Conservation (phyloP, 37 sponge, comb jelly and placozoan species). For the Geodia barretti region DNA sequence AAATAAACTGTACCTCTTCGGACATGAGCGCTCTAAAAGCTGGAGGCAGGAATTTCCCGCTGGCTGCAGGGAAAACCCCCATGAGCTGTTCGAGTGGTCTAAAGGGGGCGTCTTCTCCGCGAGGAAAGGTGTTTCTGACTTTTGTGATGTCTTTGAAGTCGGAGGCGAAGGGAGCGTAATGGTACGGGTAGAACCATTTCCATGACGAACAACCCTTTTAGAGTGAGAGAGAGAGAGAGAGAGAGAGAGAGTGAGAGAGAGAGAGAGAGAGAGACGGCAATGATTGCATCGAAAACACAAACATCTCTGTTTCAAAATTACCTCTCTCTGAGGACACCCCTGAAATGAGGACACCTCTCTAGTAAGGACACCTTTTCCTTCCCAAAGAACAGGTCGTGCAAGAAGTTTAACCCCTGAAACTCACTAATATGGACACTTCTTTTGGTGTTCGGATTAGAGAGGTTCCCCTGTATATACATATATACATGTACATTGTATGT, state of each 20-base stretch:
- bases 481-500: too few species aligned
- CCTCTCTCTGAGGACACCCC: too few species aligned
- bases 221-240: conserved; percentile 3
- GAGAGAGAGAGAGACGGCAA: too few species aligned
- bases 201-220: conserved; percentile 95
- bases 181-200: conserved; percentile 99
- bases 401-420: too few species aligned
- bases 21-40: conserved; percentile 89
- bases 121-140: conserved; percentile 67
- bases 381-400: too few species aligned
- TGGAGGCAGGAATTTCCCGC: conserved; percentile 89
- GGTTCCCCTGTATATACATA: background rate
- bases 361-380: background rate
- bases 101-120: conserved; percentile 74
- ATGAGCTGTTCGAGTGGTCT: conserved; percentile 98
- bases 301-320: too few species aligned
- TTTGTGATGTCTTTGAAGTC: conserved; percentile 87
- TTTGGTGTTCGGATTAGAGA: too few species aligned
- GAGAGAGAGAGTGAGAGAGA: conserved; percentile 1
- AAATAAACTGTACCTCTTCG: conserved; percentile 76
- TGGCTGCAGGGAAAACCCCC: conserved; percentile 98
- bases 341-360: background rate
- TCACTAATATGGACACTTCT: background rate
- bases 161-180: conserved; percentile 99
- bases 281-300: too few species aligned